Conservation (phyloP, 2,888 invertebrate genomes). For the Sarcophaga carnaria region DNA sequence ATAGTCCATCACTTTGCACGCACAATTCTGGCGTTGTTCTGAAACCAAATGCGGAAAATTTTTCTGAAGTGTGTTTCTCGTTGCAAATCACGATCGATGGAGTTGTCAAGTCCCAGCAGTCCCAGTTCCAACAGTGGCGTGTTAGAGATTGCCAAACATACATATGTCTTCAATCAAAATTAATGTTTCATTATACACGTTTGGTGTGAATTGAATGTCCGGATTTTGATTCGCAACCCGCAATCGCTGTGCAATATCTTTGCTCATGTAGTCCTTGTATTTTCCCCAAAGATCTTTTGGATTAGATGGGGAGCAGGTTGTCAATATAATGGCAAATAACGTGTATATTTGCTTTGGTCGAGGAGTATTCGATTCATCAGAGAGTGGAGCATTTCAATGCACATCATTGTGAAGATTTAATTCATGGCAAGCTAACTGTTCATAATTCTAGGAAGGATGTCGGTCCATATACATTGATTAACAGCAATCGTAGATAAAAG, state of each 20-base stretch:
- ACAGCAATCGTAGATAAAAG: too few relatives aligned
- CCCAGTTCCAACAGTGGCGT: conserved; percentile 65
- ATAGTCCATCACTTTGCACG: too few relatives aligned
- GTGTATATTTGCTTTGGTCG: neutral
- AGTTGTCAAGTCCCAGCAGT: conserved; percentile 63
- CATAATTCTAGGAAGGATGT: too few relatives aligned
- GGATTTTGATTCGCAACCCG: conserved; percentile 36
- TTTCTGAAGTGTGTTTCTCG: conserved; percentile 23
- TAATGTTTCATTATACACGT: conserved; percentile 63
- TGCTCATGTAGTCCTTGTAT: conserved; percentile 34
- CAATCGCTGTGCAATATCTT: conserved; percentile 54
- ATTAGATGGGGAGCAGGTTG: conserved; percentile 36
- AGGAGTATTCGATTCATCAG: too few relatives aligned
- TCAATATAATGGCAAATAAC: conserved; percentile 57
- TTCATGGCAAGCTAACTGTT: too few relatives aligned
- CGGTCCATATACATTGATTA: too few relatives aligned
- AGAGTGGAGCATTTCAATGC: too few relatives aligned
- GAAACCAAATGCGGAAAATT: conserved; percentile 20
- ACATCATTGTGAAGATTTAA: too few relatives aligned
- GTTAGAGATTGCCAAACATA: conserved; percentile 53
- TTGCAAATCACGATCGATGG: neutral
- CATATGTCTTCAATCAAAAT: conserved; percentile 60
- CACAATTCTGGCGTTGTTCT: conserved; percentile 20
- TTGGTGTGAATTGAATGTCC: conserved; percentile 42
- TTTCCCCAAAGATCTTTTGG: conserved; percentile 52